A percentile compares a stretch with the other conserved stretches of the same genome.
Conservation (phyloP, 2,113 vertebrate species). For the Polypterus bichir region DNA sequence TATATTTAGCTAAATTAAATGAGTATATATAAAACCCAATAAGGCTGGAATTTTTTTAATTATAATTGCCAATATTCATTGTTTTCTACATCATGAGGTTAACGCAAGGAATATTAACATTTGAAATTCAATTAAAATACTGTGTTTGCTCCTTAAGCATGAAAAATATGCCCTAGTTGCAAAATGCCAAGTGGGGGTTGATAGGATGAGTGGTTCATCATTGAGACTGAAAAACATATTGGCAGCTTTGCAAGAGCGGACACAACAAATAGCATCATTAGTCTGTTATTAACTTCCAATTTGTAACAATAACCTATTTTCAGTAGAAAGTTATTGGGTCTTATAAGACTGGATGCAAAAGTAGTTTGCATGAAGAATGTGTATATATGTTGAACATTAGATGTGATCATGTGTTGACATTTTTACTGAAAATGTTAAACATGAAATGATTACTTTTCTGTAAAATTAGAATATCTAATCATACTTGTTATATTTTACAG, state of each 20-base stretch:
- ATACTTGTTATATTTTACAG: too few relatives aligned
- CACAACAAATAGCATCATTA: constrained; percentile 38
- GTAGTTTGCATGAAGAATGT: neutral
- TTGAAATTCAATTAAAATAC: neutral
- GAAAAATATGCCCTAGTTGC: neutral
- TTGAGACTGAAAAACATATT: constrained; percentile 27
- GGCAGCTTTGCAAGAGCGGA: constrained; percentile 42
- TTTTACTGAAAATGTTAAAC: too few relatives aligned
- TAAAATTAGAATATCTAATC: too few relatives aligned
- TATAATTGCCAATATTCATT: too few relatives aligned
- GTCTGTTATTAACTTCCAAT: constrained; percentile 31
- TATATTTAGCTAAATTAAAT: too few relatives aligned
- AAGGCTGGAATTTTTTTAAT: too few relatives aligned
- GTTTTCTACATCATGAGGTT: too few relatives aligned
- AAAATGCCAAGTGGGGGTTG: constrained; percentile 9
- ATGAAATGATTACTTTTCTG: too few relatives aligned
- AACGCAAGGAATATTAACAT: neutral
- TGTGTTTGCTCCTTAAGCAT: neutral
- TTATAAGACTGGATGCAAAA: neutral
- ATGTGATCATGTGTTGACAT: too few relatives aligned
- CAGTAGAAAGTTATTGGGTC: neutral
- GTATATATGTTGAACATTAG: neutral
- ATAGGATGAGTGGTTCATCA: constrained; percentile 32
- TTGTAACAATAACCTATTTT: constrained; percentile 24
- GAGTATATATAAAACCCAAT: too few relatives aligned